Evolutionary conservation across 2,797 vertebrate species (phyloP), one percentile per base, ranked within the genome.

Genomic region (Microctenopoma lineatum): DNA sequence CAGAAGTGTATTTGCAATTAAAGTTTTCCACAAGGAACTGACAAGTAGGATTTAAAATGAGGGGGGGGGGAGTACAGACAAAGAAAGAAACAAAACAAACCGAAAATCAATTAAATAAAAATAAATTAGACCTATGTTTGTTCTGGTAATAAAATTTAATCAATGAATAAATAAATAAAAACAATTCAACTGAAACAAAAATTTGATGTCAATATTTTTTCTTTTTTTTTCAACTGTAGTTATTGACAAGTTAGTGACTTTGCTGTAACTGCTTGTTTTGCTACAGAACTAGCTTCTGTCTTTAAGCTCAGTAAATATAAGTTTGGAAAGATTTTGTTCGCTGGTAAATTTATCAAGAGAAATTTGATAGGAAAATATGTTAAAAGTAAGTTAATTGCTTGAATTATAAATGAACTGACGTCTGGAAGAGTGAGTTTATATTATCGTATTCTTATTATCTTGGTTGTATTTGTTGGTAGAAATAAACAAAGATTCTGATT

Each of bases 1-100:
- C 64, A 83, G 75, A 63, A 62, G 80, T 86, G 71, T 76, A 89
- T 87, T 84, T 79, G 80, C 88, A 90, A 91, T 90, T 87, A 89
- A 83, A 87, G 71, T 90, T 87, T 84, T 66, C 70, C 70, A 64
- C 84, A 85, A 82, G 82, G 72, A 86, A 85, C 68, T 81, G 88
- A 79, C 80, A 84, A 77, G 48, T 54, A 66, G 85, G 84, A 85
- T 90, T 89, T 88, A 64, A 74, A 83, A 74, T 60, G 59, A 64
- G 67, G 66, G 50, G 29, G 39, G 14, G 14, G 60, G 79, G 71
- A 56, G 59, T 15, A 72, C 48, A 73, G 79, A 80, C 78, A 75
- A 41, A 41, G 39, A 14, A 5, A 5, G 74, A 67, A 70, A 79
- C 61, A 34, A 44, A 44, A n/a, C 57, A 76, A 27, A 5, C 46